These are phyloP conservation scores for Carettochelys insculpta DNA, from an alignment of 2,113 vertebrate genomes.

Conservation along the genomic window DNA sequence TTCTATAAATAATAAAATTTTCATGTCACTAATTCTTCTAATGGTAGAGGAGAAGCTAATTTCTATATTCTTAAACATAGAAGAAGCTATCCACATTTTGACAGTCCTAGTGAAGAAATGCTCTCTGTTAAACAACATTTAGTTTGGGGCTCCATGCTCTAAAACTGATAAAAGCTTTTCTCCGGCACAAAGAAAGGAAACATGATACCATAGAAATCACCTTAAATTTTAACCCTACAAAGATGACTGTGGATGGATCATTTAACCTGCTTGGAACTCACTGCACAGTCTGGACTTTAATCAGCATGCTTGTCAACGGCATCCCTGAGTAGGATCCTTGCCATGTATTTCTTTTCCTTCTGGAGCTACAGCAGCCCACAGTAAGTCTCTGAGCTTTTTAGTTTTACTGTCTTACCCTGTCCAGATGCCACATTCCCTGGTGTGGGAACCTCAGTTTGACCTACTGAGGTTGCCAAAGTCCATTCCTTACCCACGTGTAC, in stretches of 20 bases:
- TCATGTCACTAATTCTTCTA: not conserved
- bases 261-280: not conserved
- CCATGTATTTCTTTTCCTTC: not conserved
- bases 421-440: not conserved
- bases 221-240: not conserved
- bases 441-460: not conserved
- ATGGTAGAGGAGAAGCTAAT: not conserved
- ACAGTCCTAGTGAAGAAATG: not conserved
- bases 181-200: not conserved
- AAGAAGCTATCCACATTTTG: not conserved
- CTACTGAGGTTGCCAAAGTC: not conserved
- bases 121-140: not conserved
- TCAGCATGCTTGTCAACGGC: not conserved
- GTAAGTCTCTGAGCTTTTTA: not conserved
- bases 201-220: not conserved
- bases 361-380: not conserved
- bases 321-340: not conserved
- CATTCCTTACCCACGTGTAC: not conserved
- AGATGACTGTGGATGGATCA: not conserved
- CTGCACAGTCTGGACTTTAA: not conserved
- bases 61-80: not conserved
- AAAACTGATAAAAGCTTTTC: not conserved
- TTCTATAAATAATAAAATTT: not conserved
- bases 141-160: not conserved
- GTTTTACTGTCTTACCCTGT: not conserved